phyloP scores from a whole-genome alignment of 2,797 vertebrate species.

The Margarornis squamiger region DNA sequence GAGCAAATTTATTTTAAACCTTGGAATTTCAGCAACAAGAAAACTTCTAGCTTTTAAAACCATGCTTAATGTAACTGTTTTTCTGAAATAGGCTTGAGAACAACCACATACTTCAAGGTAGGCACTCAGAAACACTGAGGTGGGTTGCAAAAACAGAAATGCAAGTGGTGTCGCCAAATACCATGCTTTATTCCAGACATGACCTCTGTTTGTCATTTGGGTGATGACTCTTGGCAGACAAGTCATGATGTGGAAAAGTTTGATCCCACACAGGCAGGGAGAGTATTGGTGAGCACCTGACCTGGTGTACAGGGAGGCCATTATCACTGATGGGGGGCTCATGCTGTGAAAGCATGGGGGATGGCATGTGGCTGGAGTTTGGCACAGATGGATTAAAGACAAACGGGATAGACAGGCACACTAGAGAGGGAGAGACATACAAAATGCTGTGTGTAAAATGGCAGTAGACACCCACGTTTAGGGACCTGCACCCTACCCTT shows the following conservation, averaged over 20 bases:
- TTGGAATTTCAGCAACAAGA: background rate
- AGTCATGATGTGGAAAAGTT: background rate
- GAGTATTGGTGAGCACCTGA: background rate
- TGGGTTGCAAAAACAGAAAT: background rate
- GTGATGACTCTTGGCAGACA: background rate
- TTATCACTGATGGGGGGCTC: background rate
- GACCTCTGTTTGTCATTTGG: background rate
- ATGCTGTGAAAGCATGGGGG: background rate
- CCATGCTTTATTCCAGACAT: background rate
- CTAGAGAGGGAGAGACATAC: background rate
- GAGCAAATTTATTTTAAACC: background rate
- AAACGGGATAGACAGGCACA: accelerated
- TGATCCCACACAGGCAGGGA: background rate
- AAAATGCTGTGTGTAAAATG: background rate
- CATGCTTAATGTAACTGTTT: background rate
- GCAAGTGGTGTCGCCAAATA: background rate
- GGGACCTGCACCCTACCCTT: background rate
- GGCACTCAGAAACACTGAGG: background rate
- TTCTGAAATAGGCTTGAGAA: background rate
- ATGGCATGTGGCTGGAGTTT: background rate
- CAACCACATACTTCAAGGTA: background rate
- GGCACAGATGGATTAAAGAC: background rate
- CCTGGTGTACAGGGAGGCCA: background rate
- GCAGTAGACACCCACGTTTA: background rate
- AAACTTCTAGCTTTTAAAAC: background rate